Conservation (phyloP, 2,888 invertebrate genomes). For the Chrysolina haemoptera region DNA sequence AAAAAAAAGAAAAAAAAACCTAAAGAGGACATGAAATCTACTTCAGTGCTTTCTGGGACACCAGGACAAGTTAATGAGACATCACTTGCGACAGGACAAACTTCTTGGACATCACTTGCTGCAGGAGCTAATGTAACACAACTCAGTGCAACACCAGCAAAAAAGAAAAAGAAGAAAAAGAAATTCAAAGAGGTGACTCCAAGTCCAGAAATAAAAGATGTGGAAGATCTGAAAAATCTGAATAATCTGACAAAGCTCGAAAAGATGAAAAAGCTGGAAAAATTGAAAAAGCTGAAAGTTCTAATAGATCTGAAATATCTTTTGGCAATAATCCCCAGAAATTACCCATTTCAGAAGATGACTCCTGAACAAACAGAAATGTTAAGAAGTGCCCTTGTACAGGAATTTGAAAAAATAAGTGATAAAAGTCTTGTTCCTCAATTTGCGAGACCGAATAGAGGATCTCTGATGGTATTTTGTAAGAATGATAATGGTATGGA, state of each 20-base stretch:
- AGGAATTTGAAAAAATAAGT: neutral
- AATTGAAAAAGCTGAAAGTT: too few relatives aligned
- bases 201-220: too few relatives aligned
- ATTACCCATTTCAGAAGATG: neutral
- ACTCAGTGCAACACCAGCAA: neutral
- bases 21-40: neutral
- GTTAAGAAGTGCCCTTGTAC: neutral
- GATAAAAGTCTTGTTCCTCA: neutral
- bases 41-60: neutral
- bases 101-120: too few relatives aligned
- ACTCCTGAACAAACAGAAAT: neutral
- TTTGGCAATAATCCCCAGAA: neutral
- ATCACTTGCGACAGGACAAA: too few relatives aligned
- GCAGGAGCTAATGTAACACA: neutral
- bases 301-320: neutral
- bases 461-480: neutral
- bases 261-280: neutral
- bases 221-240: neutral
- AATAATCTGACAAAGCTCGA: too few relatives aligned
- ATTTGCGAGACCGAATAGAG: neutral
- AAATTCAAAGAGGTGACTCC: too few relatives aligned
- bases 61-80: too few relatives aligned
- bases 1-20: neutral
- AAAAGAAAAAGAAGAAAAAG: conserved; percentile 5
- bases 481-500: neutral